Conservation (phyloP, 2,113 vertebrate species). For the Seriola quinqueradiata region DNA sequence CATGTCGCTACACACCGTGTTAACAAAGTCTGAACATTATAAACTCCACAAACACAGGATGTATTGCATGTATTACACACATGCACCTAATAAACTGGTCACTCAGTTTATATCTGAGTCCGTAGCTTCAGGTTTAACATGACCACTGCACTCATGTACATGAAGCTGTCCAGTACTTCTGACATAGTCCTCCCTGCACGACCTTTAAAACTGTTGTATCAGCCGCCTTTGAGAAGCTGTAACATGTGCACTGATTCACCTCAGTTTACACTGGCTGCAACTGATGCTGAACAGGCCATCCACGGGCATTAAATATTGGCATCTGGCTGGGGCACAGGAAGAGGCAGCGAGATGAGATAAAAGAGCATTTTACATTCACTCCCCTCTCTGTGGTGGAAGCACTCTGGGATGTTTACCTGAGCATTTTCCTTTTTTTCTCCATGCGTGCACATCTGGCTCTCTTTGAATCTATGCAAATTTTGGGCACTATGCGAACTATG, state of each 20-base stretch:
- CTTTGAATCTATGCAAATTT: conserved; percentile 21
- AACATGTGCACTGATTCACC: conserved; percentile 39
- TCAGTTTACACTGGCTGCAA: conserved; percentile 49
- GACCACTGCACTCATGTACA: neutral
- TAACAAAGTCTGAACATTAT: neutral
- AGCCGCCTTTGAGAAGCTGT: neutral
- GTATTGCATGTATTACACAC: neutral
- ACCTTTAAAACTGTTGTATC: conserved; percentile 61
- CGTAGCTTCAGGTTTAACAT: neutral
- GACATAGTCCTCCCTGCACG: conserved; percentile 5
- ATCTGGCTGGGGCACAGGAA: conserved; percentile 45
- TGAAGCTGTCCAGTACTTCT: neutral
- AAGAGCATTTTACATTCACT: conserved; percentile 59
- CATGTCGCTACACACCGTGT: neutral
- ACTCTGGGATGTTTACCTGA: conserved; percentile 41
- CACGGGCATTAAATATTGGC: conserved; percentile 45
- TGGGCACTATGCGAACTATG: neutral
- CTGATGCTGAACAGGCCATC: conserved; percentile 45
- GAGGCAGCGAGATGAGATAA: conserved; percentile 45
- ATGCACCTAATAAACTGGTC: neutral
- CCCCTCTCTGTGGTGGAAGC: conserved; percentile 19
- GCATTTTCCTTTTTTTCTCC: neutral
- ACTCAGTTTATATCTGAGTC: neutral
- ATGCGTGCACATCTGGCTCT: conserved; percentile 42
- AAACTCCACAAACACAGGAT: neutral